A percentile compares a stretch with the other conserved stretches of the same genome.
phyloP scores from a whole-genome alignment of 1,140 invertebrate species.

The Proales similis region DNA sequence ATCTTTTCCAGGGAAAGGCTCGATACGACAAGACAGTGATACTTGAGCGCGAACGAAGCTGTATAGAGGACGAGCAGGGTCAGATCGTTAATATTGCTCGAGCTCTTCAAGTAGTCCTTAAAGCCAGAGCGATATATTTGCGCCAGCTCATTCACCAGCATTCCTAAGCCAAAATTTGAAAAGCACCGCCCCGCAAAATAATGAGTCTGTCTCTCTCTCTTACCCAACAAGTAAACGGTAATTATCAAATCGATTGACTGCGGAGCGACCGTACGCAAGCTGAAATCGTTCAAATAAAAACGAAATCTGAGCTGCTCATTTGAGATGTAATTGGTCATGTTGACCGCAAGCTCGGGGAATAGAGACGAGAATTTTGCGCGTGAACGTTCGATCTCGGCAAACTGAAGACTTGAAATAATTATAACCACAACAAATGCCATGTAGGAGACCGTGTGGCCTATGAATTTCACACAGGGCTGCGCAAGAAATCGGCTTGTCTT shows the following conservation, averaged over 20 bases:
- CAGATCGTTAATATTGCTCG: constrained; percentile 49
- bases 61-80: constrained; percentile 48
- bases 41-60: constrained; percentile 45
- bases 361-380: too few species aligned
- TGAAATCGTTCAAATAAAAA: too few species aligned
- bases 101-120: constrained; percentile 45
- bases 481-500: constrained; percentile 44
- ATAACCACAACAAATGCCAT: constrained; percentile 60
- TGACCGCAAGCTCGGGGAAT: too few species aligned
- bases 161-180: constrained; percentile 41
- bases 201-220: too few species aligned
- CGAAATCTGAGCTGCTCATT: too few species aligned
- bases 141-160: constrained; percentile 48
- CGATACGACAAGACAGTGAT: constrained; percentile 7
- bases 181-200: too few species aligned
- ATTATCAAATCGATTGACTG: too few species aligned
- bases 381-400: too few species aligned
- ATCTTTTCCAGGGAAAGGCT: background rate
- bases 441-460: constrained; percentile 58
- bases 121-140: constrained; percentile 45
- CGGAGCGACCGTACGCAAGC: too few species aligned
- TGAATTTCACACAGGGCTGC: constrained; percentile 49
- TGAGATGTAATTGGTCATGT: too few species aligned
- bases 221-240: too few species aligned
- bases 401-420: constrained; percentile 44